phyloP scores from a whole-genome alignment of 2,888 invertebrate genomes.

The Crocallis elinguaria region DNA sequence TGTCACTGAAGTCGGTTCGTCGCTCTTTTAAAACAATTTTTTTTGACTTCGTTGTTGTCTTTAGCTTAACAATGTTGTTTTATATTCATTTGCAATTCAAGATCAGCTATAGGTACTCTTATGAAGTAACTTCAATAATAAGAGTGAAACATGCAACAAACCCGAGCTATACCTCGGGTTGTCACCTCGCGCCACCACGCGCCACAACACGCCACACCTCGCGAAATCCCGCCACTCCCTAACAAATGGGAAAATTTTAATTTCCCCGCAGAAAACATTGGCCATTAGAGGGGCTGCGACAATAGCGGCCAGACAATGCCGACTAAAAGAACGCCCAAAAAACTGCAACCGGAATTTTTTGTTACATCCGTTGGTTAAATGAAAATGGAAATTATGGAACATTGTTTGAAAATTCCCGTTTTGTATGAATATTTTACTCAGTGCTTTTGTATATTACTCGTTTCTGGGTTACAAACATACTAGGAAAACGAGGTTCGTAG shows the following conservation, averaged over 20 bases:
- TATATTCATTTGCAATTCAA: no score
- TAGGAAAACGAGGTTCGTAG: neutral
- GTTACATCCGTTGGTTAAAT: conserved; percentile 38
- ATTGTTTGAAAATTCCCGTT: conserved; percentile 34
- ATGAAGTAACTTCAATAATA: no score
- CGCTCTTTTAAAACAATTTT: no score
- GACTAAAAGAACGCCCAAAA: conserved; percentile 27
- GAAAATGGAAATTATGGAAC: conserved; percentile 42
- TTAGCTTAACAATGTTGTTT: no score
- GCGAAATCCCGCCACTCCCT: neutral
- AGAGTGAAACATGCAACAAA: neutral
- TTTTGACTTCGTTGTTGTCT: no score
- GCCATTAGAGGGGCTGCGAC: conserved; percentile 38
- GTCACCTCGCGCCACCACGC: neutral
- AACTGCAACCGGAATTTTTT: conserved; percentile 39
- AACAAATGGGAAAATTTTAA: conserved; percentile 38
- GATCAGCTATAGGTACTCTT: no score
- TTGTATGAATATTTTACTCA: conserved; percentile 21
- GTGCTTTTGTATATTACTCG: neutral
- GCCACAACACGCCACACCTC: neutral
- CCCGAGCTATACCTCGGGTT: neutral
- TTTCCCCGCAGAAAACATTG: conserved; percentile 39
- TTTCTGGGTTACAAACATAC: conserved; percentile 4
- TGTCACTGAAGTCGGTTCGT: no score
- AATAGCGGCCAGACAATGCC: conserved; percentile 40